Conservation (phyloP, 2,797 vertebrate genomes). For the Halcyon badia region DNA sequence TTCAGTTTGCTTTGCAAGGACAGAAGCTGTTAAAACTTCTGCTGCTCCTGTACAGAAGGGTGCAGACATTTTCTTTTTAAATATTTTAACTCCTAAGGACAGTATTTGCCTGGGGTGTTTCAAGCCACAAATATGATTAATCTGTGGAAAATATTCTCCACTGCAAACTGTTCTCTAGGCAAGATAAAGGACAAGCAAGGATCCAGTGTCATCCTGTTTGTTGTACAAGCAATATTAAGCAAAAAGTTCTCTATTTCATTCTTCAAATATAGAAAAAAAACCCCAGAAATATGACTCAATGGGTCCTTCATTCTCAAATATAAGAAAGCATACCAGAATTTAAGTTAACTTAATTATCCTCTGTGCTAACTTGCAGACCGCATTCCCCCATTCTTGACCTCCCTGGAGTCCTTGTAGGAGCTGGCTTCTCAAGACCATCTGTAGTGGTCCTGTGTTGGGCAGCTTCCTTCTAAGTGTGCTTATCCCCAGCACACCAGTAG, state of each 20-base stretch:
- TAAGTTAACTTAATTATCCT: neutral
- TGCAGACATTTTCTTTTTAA: neutral
- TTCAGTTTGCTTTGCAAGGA: neutral
- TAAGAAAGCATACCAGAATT: neutral
- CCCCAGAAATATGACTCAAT: neutral
- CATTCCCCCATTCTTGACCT: neutral
- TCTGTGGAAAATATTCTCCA: neutral
- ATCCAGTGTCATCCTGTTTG: neutral
- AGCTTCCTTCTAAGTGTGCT: neutral
- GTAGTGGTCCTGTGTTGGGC: neutral
- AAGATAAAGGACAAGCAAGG: neutral
- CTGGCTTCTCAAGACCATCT: neutral
- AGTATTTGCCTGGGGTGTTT: neutral
- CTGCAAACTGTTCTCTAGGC: neutral
- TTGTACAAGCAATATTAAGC: neutral
- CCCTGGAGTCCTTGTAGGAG: neutral
- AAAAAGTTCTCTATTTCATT: neutral
- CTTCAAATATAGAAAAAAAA: neutral
- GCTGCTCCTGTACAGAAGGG: neutral
- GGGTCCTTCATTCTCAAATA: neutral
- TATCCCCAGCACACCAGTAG: accelerated
- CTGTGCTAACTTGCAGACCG: neutral
- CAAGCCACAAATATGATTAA: neutral
- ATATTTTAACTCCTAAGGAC: neutral
- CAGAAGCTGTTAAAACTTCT: neutral